phyloP scores from a whole-genome alignment of 1,140 invertebrate genomes.

The Himalopsyche phryganea region DNA sequence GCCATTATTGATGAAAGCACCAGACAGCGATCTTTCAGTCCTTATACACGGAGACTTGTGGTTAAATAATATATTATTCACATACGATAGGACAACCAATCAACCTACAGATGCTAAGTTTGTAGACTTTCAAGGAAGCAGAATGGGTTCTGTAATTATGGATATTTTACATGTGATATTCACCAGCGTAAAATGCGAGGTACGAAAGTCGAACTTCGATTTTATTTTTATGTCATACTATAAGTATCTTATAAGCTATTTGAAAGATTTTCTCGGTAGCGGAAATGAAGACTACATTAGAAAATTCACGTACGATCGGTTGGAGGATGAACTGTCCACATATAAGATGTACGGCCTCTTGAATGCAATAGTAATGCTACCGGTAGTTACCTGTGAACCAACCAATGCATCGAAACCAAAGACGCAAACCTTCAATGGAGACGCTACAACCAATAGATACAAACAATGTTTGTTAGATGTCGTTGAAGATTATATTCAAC shows the following conservation, averaged over 20 bases:
- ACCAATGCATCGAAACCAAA: neutral
- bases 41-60: constrained; percentile 47
- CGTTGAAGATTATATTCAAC: constrained; percentile 21
- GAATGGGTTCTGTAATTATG: constrained; percentile 37
- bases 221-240: constrained; percentile 40
- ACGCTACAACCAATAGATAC: constrained; percentile 8
- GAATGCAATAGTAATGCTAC: constrained; percentile 22
- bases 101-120: constrained; percentile 36
- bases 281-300: constrained; percentile 16
- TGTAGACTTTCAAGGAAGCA: constrained; percentile 43
- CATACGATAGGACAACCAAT: constrained; percentile 32
- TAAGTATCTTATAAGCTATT: constrained; percentile 27
- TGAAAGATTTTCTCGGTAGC: constrained; percentile 20
- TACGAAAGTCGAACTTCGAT: constrained; percentile 38
- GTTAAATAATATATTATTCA: constrained; percentile 46
- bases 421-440: neutral
- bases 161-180: constrained; percentile 44
- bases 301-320: constrained; percentile 7
- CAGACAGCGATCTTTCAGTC: constrained; percentile 21
- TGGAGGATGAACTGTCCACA: constrained; percentile 6
- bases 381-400: constrained; percentile 17
- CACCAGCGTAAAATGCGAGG: constrained; percentile 35
- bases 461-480: constrained; percentile 19
- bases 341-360: constrained; percentile 25
- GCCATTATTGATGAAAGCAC: neutral